Conservation (phyloP, 1,140 invertebrate species). For the Conus ventricosus region DNA sequence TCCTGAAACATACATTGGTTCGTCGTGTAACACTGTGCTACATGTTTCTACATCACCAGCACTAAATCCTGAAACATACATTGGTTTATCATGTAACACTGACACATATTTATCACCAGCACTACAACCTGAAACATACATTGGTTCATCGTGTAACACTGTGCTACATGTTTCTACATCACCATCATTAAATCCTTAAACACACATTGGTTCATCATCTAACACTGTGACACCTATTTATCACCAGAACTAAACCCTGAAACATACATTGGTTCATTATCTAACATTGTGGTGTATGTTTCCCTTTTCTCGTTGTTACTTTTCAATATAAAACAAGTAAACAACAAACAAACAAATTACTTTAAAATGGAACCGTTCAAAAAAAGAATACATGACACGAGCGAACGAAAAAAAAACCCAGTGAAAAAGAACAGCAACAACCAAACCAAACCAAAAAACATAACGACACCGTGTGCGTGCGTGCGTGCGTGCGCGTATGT, state of each 20-base stretch:
- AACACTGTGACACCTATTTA: background rate
- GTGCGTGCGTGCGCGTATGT: background rate
- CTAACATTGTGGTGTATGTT: no score
- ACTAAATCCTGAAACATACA: constrained; percentile 81
- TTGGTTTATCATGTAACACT: background rate
- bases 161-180: constrained; percentile 55
- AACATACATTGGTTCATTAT: background rate
- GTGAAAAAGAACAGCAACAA: no score
- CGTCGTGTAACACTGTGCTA: no score
- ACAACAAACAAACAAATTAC: no score
- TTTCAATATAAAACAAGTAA: no score
- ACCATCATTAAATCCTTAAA: constrained; percentile 85
- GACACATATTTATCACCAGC: background rate
- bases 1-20: background rate
- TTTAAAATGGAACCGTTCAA: no score
- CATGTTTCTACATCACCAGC: constrained; percentile 78
- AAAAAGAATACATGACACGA: no score
- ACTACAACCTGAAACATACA: background rate
- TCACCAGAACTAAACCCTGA: background rate
- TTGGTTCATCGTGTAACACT: no score
- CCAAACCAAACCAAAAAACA: no score
- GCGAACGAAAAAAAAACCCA: no score
- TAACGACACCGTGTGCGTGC: background rate
- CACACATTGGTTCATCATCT: background rate
- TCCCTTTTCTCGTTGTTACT: no score